Base-by-base conservation (phyloP, 2,113 vertebrate genomes). In the Solea senegalensis region DNA sequence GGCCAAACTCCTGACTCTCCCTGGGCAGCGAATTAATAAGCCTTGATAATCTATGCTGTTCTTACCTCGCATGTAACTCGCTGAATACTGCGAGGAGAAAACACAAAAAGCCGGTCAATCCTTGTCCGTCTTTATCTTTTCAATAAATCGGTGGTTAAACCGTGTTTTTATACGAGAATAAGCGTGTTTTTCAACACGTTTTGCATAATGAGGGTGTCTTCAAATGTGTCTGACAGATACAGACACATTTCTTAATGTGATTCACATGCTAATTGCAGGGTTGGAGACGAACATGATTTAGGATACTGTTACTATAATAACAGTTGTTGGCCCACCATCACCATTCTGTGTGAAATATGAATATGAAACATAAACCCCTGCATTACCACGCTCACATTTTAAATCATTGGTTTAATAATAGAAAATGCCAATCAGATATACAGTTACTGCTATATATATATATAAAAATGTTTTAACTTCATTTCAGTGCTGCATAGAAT, bases 31-130 rank as follows among this genome's bases (percentile, higher is more conserved):
- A 64, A 69, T 71, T 82, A 78, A 85, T 88, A 71, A 75, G 44
- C 59, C 62, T 34, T 74, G 41, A 28, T 63, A 76, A 84, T 87
- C 81, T 78, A 86, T 88, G 78, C 62, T 70, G n/a, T 39, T 48
- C 13, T 74, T 64, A 26, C 27, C 15, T 4, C 8, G 12, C 52
- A 28, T 12, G 39, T 55, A 34, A 27, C 67, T 80, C 46, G 0
- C 50, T 71, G 26, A 60, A 58, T 15, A 52, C 64, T 50, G 28
- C 68, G 2, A 54, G 46, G 39, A 50, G 41, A 61, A 63, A 55
- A 57, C 69, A 72, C 21, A 61, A 27, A 21, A 68, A 48, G 64
- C 48, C 34, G 10, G 10, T 9, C 6, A 53, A 44, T 67, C 26
- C 50, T 57, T 7, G 43, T 61, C 41, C 58, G 59, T 78, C n/a